A percentile compares a stretch with the other conserved stretches of the same genome.
Conservation (phyloP, 2,888 invertebrate genomes). For the Bhutanitis thaidina region DNA sequence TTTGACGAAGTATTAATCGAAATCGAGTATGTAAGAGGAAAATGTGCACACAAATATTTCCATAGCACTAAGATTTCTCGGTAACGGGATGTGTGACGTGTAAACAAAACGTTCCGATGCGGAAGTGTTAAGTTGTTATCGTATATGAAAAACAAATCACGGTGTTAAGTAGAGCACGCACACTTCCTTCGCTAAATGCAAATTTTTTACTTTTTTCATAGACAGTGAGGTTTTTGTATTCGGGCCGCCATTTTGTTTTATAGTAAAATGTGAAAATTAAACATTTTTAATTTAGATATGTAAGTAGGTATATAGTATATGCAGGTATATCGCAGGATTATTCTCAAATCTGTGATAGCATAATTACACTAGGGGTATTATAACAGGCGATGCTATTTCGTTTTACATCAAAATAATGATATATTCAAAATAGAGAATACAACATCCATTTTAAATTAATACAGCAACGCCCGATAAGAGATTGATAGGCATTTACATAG, state of each 20-base stretch:
- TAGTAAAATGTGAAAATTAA: not conserved
- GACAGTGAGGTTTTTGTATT: no score
- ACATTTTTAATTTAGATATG: no score
- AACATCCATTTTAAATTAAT: not conserved
- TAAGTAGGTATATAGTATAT: no score
- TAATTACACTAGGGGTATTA: no score
- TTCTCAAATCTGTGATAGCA: no score
- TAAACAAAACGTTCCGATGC: constrained; percentile 32
- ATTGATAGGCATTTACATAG: not conserved
- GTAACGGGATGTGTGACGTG: constrained; percentile 49
- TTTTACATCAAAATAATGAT: not conserved
- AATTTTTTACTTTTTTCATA: no score
- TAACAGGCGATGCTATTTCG: no score
- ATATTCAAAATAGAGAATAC: not conserved
- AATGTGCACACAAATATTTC: constrained; percentile 39
- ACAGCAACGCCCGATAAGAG: not conserved
- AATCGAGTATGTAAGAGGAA: constrained; percentile 40
- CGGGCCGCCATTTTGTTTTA: not conserved
- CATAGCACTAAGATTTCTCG: constrained; percentile 40
- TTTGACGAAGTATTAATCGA: constrained; percentile 11
- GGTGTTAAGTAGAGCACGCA: constrained; percentile 14
- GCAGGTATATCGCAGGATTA: no score
- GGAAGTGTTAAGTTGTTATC: constrained; percentile 31
- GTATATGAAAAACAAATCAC: constrained; percentile 3
- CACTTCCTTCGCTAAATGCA: not conserved